phyloP scores from a whole-genome alignment of 2,797 vertebrate species.

The Phrynocephalus guinanensis region DNA sequence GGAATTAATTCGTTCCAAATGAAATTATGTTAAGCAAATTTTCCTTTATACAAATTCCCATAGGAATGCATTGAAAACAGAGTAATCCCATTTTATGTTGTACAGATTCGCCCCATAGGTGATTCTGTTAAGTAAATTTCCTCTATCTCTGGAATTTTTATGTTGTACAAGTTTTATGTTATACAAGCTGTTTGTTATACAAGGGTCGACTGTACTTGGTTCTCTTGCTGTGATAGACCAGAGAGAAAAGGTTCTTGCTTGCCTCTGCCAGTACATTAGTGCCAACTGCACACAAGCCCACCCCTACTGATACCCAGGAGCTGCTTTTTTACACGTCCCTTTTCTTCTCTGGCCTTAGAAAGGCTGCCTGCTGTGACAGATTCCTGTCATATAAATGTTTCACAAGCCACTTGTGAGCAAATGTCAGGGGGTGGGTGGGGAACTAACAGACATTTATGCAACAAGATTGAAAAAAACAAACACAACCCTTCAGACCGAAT shows the following conservation, averaged over 20 bases:
- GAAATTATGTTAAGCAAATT: too few species aligned
- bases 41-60: too few species aligned
- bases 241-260: background rate
- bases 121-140: too few species aligned
- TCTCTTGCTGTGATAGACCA: slow-evolving; percentile 16
- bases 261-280: slow-evolving; percentile 15
- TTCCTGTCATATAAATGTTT: slow-evolving; percentile 23
- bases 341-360: slow-evolving; percentile 4
- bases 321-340: slow-evolving; percentile 26
- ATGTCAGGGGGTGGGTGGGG: too few species aligned
- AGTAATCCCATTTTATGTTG: too few species aligned
- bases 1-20: too few species aligned
- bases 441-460: background rate
- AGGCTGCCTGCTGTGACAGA: slow-evolving; percentile 3
- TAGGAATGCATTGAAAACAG: too few species aligned
- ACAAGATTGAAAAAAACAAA: background rate
- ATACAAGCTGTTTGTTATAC: too few species aligned
- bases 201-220: too few species aligned
- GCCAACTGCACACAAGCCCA: slow-evolving; percentile 7
- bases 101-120: too few species aligned
- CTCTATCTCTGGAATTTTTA: too few species aligned
- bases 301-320: slow-evolving; percentile 3
- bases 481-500: background rate
- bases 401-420: background rate
- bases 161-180: too few species aligned